These are phyloP conservation scores for Araneus ventricosus DNA, from an alignment of 1,140 invertebrate genomes.

Conservation along the genomic window DNA sequence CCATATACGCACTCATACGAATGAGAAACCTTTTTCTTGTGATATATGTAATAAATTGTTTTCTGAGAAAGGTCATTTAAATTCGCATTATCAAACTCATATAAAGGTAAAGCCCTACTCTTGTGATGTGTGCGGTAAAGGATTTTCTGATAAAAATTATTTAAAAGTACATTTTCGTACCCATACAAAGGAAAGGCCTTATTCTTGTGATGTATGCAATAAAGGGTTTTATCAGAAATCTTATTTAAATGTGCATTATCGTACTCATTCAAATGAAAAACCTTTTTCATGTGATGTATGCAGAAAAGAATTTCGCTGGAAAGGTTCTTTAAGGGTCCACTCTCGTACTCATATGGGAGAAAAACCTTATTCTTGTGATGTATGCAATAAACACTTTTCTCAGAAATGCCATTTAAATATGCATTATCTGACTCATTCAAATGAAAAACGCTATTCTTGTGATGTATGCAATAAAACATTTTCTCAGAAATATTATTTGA, in stretches of 20 bases:
- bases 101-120: background rate
- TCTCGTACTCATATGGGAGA: background rate
- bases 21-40: slow-evolving; percentile 92
- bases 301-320: background rate
- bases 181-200: background rate
- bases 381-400: background rate
- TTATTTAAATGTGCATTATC: background rate
- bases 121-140: background rate
- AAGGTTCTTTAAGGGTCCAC: background rate
- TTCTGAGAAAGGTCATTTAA: background rate
- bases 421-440: background rate
- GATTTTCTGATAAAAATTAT: background rate
- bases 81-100: background rate
- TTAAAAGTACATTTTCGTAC: background rate
- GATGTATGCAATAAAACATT: background rate
- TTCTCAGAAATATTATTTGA: background rate
- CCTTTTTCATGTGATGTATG: background rate
- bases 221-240: background rate
- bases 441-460: slow-evolving; percentile 27
- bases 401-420: background rate
- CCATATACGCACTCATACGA: slow-evolving; percentile 91
- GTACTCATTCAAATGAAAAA: background rate
- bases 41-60: background rate
- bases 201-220: background rate
- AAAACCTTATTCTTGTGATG: background rate